These are phyloP conservation scores for Schizopygopsis malacanthus DNA, from an alignment of 2,797 vertebrate species.

Conservation along the genomic window DNA sequence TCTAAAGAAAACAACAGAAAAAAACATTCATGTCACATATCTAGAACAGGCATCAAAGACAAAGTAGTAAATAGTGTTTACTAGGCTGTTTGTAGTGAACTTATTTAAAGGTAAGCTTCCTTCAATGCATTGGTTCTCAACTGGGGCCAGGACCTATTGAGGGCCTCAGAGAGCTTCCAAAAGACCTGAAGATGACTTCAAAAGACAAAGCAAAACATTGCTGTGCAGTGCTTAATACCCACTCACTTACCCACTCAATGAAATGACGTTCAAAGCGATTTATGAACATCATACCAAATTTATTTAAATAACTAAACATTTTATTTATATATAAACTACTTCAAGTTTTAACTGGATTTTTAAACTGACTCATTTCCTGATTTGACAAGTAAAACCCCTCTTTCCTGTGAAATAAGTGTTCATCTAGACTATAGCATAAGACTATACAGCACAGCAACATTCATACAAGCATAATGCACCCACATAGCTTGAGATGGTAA, in stretches of 20 bases:
- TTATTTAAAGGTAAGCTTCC: neutral
- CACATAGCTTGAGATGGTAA: constrained; percentile 13
- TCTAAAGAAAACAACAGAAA: neutral
- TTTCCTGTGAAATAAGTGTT: constrained; percentile 24
- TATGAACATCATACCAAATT: neutral
- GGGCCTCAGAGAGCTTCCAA: neutral
- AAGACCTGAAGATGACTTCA: neutral
- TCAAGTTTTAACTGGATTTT: neutral
- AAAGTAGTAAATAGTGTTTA: neutral
- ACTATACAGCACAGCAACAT: constrained; percentile 24
- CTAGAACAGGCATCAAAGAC: neutral
- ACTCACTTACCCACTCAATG: neutral
- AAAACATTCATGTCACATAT: neutral
- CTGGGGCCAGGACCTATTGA: neutral
- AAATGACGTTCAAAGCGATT: neutral
- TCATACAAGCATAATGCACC: constrained; percentile 10
- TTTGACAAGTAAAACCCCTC: constrained; percentile 5
- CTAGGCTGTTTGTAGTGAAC: neutral
- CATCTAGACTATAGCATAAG: constrained; percentile 34
- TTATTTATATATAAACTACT: neutral
- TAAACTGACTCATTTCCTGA: neutral
- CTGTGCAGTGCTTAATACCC: neutral
- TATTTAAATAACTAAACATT: neutral
- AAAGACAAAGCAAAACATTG: neutral
- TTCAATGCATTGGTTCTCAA: neutral